Base-by-base conservation (phyloP, 2,888 invertebrate species). In the Drosophila phalerata region DNA sequence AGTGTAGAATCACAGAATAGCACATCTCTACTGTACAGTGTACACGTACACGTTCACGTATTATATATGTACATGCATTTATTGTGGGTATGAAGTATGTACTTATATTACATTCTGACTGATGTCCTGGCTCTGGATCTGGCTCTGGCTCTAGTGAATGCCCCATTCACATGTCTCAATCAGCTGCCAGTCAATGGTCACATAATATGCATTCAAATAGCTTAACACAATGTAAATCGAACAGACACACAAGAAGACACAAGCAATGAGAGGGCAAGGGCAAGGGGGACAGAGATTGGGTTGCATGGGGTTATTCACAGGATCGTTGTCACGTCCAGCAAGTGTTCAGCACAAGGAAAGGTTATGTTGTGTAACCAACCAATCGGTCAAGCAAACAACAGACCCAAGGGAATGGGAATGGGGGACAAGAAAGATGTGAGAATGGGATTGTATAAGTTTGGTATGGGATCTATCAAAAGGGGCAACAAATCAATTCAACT, bases 401-500 rank as follows among this genome's bases (percentile, higher is more conserved):
- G 34, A 5, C 25, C n/a, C 30, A 15, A 40, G 19, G n/a, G 30
- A 17, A 15, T 9, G 28, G 11, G 13, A n/a, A 11, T 8, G 9
- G 19, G 19, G n/a, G 28, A 28, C 28, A 8, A 28, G 28, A 28
- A 28, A 28, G 4, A 28, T 28, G 28, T 5, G 0, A 17, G n/a
- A 9, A 30, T 9, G 19, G 10, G 17, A 40, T 28, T 17, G 28
- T 6, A 19, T 11, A 22, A 34, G 38, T 38, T 13, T 15, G 17
- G 10, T 11, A 11, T 19, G 61, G 53, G 37, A 32, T 28, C 60
- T 56, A 64, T 61, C 60, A 61, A 45, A 72, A 58, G 56, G 19
- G 62, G 45, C 58, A 62, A 62, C 73, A 65, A 72, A 73, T 66
- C 66, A 77, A 77, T 69, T 73, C 61, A 77, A 77, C 48, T 77